Evolutionary conservation across 2,888 invertebrate species (phyloP).

Genomic region (Dryococelus australis): DNA sequence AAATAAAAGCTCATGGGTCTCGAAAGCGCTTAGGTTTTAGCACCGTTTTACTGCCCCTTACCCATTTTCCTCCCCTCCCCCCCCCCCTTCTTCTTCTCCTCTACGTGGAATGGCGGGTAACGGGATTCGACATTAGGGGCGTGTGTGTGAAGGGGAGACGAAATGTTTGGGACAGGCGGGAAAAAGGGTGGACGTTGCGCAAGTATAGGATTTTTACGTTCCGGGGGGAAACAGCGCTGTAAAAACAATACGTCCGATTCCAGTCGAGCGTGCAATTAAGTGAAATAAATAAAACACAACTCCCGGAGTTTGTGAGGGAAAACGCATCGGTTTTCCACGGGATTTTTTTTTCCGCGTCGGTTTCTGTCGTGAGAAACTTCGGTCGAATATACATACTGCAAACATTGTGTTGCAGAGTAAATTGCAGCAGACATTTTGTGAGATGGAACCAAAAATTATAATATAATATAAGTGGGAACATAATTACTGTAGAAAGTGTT

Average conservation of each 20-base stretch:
- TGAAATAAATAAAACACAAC: neutral
- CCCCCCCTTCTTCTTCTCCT: slow-evolving; percentile 38
- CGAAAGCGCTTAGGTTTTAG: slow-evolving; percentile 27
- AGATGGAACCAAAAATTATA: too few species aligned
- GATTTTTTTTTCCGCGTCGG: too few species aligned
- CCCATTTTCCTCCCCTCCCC: slow-evolving; percentile 41
- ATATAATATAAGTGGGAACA: too few species aligned
- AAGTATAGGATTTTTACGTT: neutral
- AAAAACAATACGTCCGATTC: neutral
- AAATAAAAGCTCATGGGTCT: slow-evolving; percentile 24
- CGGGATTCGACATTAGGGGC: slow-evolving; percentile 19
- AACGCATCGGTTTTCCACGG: too few species aligned
- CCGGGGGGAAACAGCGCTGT: neutral
- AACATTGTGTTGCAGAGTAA: too few species aligned
- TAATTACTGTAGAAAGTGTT: too few species aligned
- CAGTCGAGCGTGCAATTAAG: neutral
- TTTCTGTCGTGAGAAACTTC: too few species aligned
- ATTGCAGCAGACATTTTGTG: too few species aligned
- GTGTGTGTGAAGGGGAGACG: neutral
- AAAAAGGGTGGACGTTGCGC: neutral
- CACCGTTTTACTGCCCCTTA: slow-evolving; percentile 40
- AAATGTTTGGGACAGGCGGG: neutral
- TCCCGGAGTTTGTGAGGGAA: too few species aligned
- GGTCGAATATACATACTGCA: too few species aligned
- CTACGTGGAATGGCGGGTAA: slow-evolving; percentile 30